phyloP scores from a whole-genome alignment of 1,140 invertebrate genomes.

The Anoplophora glabripennis region DNA sequence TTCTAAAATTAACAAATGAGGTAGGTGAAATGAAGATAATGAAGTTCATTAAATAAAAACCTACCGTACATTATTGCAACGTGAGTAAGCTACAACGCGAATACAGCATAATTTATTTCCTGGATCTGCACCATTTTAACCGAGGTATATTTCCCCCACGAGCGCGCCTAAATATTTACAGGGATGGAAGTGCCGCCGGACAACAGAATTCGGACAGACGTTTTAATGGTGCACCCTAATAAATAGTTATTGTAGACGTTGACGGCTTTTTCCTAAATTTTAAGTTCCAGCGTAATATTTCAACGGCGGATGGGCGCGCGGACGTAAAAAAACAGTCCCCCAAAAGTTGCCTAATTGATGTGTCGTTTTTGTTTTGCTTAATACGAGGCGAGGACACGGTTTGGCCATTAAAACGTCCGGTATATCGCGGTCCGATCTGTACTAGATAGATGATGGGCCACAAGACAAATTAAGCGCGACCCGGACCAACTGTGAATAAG shows the following conservation, averaged over 20 bases:
- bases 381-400: slow-evolving; percentile 46
- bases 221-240: background rate
- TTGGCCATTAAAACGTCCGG: slow-evolving; percentile 49
- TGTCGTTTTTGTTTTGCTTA: slow-evolving; percentile 50
- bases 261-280: slow-evolving; percentile 3
- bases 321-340: slow-evolving; percentile 36
- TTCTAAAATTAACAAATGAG: too few relatives aligned
- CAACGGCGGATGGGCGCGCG: slow-evolving; percentile 8
- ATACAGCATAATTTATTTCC: too few relatives aligned
- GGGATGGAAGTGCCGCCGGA: background rate
- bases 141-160: too few relatives aligned
- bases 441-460: slow-evolving; percentile 47
- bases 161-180: too few relatives aligned
- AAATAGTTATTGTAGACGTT: background rate
- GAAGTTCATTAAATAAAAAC: too few relatives aligned
- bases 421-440: slow-evolving; percentile 48
- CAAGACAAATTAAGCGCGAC: slow-evolving; percentile 47
- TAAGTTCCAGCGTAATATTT: slow-evolving; percentile 14
- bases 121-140: too few relatives aligned
- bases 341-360: slow-evolving; percentile 48
- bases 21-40: too few relatives aligned
- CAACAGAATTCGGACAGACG: background rate
- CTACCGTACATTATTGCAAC: too few relatives aligned
- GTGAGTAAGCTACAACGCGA: too few relatives aligned
- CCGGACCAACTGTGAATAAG: slow-evolving; percentile 22